A percentile compares a stretch with the other conserved stretches of the same genome.
These are phyloP conservation scores for Agonum fuliginosum DNA, from an alignment of 2,888 invertebrate species.

Conservation along the genomic window DNA sequence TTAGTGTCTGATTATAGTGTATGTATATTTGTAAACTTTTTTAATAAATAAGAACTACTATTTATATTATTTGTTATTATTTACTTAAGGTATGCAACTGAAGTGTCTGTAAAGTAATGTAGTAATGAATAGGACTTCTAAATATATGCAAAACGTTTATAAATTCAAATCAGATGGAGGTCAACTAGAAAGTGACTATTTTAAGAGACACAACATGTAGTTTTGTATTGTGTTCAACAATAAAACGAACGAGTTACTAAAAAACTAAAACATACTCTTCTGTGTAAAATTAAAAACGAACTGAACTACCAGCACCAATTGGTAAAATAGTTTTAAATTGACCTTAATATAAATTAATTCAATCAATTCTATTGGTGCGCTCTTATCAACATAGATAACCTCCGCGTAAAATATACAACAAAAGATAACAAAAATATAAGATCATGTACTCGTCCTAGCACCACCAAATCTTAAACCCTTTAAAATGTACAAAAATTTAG, in stretches of 20 bases:
- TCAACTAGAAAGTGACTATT: neutral
- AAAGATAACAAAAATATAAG: conserved; percentile 7
- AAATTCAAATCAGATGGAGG: neutral
- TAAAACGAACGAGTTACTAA: neutral
- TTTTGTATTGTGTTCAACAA: neutral
- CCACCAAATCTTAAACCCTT: conserved; percentile 20
- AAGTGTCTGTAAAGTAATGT: neutral
- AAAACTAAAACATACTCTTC: neutral
- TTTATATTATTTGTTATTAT: no score
- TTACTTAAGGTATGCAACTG: neutral
- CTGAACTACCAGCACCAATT: neutral
- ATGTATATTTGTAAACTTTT: no score
- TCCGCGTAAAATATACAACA: conserved; percentile 49
- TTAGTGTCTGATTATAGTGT: no score
- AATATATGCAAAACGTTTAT: neutral
- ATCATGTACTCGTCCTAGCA: conserved; percentile 16
- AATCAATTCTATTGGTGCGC: conserved; percentile 31
- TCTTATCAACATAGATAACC: conserved; percentile 55
- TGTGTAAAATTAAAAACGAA: neutral
- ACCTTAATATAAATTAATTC: conserved; percentile 47
- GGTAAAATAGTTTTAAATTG: conserved; percentile 1
- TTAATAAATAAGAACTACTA: no score
- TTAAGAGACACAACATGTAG: neutral
- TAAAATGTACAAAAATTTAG: conserved; percentile 59
- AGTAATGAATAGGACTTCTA: neutral